phyloP scores from a whole-genome alignment of 2,797 vertebrate genomes.

The Falco novaeseelandiae region DNA sequence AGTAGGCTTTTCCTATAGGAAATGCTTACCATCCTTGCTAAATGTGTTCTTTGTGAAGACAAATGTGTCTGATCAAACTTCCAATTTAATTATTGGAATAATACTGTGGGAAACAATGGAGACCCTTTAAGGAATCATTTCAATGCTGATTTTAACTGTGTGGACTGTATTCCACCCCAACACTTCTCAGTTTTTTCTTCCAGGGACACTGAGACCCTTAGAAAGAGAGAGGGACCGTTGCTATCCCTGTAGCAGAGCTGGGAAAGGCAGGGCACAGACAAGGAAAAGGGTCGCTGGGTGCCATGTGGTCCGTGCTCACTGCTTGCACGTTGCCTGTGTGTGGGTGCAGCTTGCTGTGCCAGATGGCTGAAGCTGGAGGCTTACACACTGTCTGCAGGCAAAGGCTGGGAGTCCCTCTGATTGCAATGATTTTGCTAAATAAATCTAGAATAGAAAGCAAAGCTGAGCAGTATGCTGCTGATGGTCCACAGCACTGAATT shows the following conservation, averaged over 20 bases:
- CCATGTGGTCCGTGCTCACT: neutral
- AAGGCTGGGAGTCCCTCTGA: neutral
- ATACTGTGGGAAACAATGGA: neutral
- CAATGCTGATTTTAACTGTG: neutral
- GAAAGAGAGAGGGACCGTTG: neutral
- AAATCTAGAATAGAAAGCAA: neutral
- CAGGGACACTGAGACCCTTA: neutral
- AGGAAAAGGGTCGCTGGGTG: neutral
- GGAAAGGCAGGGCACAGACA: neutral
- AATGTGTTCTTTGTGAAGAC: neutral
- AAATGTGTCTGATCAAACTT: neutral
- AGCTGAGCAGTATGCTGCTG: neutral
- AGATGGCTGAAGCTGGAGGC: neutral
- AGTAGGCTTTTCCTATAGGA: neutral
- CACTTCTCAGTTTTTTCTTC: neutral
- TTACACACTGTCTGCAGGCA: neutral
- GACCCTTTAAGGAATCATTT: neutral
- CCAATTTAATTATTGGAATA: neutral
- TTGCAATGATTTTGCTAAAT: neutral
- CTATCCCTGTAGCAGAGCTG: neutral
- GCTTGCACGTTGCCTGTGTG: neutral
- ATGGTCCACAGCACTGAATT: neutral
- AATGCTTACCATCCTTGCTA: neutral
- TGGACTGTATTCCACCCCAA: neutral
- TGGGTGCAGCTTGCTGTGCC: neutral